Percentiles rank a stretch among this genome's conserved stretches.
Conservation (phyloP, 1,140 invertebrate species). For the Drosophila equinoxialis region DNA sequence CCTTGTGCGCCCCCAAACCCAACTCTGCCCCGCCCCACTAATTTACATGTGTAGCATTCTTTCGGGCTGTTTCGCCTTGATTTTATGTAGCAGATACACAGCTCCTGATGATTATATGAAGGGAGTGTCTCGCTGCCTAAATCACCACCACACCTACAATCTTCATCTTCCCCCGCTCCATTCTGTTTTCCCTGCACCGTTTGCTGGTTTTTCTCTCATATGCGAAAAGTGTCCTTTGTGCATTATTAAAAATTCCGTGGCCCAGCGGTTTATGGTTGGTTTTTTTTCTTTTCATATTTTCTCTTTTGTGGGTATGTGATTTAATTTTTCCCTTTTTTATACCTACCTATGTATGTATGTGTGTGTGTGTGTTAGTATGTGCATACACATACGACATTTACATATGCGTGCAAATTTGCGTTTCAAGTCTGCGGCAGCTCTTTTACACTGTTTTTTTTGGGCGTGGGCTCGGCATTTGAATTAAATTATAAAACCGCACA, state of each 20-base stretch:
- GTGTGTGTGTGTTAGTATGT: not conserved
- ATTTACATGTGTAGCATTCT: conserved; percentile 29
- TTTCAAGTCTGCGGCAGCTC: conserved; percentile 10
- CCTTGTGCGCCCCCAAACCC: too few species aligned
- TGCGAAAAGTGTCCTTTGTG: conserved; percentile 58
- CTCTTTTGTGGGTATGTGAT: conserved; percentile 32
- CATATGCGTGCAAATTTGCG: conserved; percentile 12
- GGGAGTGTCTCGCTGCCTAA: conserved; percentile 16
- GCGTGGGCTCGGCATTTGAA: conserved; percentile 55
- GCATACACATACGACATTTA: not conserved
- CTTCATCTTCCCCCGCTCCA: too few species aligned
- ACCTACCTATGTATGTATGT: not conserved
- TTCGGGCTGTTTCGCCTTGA: conserved; percentile 31
- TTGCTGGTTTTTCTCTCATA: conserved; percentile 1
- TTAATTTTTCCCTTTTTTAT: conserved; percentile 40
- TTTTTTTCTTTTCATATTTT: conserved; percentile 28
- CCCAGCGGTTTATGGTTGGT: conserved; percentile 31
- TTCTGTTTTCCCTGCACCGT: too few species aligned
- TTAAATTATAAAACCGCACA: conserved; percentile 58
- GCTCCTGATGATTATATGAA: conserved; percentile 48
- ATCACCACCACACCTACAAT: not conserved
- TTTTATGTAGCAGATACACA: conserved; percentile 29
- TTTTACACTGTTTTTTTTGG: not conserved
- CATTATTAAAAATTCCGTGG: conserved; percentile 67
- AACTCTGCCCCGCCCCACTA: too few species aligned